Conservation (phyloP, 2,797 vertebrate genomes). For the Meriones psammophilus region DNA sequence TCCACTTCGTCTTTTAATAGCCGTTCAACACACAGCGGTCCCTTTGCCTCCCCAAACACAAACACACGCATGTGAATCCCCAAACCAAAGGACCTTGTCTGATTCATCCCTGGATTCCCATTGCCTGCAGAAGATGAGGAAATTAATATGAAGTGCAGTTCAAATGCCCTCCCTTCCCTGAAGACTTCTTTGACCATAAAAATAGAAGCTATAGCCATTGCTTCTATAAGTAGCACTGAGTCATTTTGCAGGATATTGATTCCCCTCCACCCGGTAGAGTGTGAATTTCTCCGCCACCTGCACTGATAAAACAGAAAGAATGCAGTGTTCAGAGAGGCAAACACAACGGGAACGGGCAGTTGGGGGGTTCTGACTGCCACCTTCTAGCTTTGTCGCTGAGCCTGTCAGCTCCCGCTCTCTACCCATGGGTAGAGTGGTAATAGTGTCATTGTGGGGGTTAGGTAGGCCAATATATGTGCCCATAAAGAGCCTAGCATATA, state of each 20-base stretch:
- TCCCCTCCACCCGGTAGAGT: not conserved
- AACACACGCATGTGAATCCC: not conserved
- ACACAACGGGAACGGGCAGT: constrained; percentile 34
- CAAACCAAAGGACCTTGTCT: constrained; percentile 7
- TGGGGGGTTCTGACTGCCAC: constrained; percentile 50
- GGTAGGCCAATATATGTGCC: not conserved
- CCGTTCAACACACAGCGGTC: not conserved
- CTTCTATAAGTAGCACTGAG: constrained; percentile 53
- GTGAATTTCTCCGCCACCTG: constrained; percentile 31
- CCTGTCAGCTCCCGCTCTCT: constrained; percentile 8
- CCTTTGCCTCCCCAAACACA: not conserved
- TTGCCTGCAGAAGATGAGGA: not conserved
- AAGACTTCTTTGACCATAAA: constrained; percentile 54
- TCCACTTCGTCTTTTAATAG: constrained; percentile 33
- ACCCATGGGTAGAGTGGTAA: constrained; percentile 23
- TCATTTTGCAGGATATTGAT: constrained; percentile 60
- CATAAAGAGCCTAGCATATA: not conserved
- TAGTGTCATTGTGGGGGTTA: not conserved
- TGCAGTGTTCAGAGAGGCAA: constrained; percentile 36
- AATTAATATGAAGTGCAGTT: not conserved
- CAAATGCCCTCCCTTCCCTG: not conserved
- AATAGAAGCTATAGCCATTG: not conserved
- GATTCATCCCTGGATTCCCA: not conserved
- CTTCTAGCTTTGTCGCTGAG: not conserved
- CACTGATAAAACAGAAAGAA: constrained; percentile 50